phyloP scores from a whole-genome alignment of 2,113 vertebrate species.

The Chelonoidis abingdonii region DNA sequence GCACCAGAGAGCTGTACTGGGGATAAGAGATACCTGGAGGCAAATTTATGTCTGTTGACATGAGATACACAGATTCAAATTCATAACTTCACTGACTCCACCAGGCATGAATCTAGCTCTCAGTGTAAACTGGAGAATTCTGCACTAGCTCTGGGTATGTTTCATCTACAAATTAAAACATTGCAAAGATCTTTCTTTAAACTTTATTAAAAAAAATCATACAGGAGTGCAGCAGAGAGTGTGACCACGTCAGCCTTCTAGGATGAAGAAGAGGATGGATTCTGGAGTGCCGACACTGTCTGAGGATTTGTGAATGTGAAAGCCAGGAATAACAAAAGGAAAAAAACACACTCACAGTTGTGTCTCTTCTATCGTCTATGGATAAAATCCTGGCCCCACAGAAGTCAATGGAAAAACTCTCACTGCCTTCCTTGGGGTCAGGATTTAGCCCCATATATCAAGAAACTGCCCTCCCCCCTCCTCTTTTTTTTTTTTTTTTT shows the following conservation, averaged over 20 bases:
- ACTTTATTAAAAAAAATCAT: background rate
- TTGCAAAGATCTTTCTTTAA: background rate
- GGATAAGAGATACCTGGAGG: background rate
- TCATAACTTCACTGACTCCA: background rate
- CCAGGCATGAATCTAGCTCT: background rate
- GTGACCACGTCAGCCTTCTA: background rate
- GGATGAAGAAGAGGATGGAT: background rate
- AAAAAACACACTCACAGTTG: background rate
- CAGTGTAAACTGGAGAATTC: background rate
- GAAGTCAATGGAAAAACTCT: background rate
- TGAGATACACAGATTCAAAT: background rate
- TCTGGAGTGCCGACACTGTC: background rate
- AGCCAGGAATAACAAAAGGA: background rate
- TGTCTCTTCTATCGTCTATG: background rate
- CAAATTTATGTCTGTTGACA: background rate
- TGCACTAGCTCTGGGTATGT: background rate
- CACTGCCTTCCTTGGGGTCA: background rate
- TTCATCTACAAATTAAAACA: background rate
- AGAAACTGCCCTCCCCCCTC: background rate
- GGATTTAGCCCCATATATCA: background rate
- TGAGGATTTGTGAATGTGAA: rapidly evolving
- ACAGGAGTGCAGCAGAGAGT: background rate
- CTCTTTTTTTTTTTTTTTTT: background rate
- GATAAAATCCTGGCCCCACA: background rate
- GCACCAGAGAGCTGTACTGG: background rate